Evolutionary conservation across 2,888 invertebrate genomes (phyloP).

Genomic region (Sminthurides aquaticus): DNA sequence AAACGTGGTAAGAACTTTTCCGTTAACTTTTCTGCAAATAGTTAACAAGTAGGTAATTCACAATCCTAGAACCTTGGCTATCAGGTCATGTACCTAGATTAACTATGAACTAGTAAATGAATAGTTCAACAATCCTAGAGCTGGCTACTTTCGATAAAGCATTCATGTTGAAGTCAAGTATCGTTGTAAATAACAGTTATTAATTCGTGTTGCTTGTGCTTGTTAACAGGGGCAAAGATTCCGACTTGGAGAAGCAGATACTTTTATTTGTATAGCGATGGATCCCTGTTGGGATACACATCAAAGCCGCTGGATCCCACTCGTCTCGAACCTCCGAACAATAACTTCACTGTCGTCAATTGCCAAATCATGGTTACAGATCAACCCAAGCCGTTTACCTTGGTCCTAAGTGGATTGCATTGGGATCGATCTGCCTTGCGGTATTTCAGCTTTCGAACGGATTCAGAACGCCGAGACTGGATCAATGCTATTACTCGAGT

Average conservation of each 20-base stretch:
- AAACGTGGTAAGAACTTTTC: background rate
- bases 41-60: too few species aligned
- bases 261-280: background rate
- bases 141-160: too few species aligned
- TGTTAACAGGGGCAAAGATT: background rate
- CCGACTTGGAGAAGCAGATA: background rate
- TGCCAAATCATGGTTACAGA: background rate
- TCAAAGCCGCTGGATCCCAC: background rate
- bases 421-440: background rate
- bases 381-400: background rate
- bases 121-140: too few species aligned
- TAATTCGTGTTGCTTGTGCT: too few species aligned
- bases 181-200: too few species aligned
- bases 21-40: too few species aligned
- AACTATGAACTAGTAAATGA: too few species aligned
- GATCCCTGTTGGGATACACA: background rate
- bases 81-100: too few species aligned
- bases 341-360: background rate
- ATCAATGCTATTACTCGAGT: background rate
- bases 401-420: background rate
- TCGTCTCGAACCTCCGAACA: background rate
- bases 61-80: too few species aligned
- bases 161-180: too few species aligned
- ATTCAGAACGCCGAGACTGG: background rate
- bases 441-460: background rate